Evolutionary conservation across 1,140 invertebrate species (phyloP).

Genomic region (Pseudobourletiella spinata): DNA sequence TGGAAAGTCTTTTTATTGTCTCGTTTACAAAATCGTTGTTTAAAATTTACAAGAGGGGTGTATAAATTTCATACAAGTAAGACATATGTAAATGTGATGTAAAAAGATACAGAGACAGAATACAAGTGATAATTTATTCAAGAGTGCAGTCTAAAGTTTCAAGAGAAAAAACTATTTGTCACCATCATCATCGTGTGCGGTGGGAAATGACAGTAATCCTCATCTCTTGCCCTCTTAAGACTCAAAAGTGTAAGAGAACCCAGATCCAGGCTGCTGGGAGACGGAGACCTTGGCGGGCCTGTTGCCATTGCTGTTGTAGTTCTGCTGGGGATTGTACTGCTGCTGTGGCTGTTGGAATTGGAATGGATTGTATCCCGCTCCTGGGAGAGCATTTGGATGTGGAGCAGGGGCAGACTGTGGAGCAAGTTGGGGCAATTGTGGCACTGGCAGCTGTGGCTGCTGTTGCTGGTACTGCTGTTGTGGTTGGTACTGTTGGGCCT

Average conservation of each 20-base stretch:
- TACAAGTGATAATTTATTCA: too few species aligned
- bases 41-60: too few species aligned
- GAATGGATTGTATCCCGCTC: slow-evolving; percentile 7
- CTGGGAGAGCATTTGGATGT: slow-evolving; percentile 9
- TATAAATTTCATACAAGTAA: too few species aligned
- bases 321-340: slow-evolving; percentile 3
- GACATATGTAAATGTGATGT: too few species aligned
- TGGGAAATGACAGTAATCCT: too few species aligned
- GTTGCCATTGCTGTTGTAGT: not conserved
- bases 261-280: not conserved
- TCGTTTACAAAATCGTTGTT: too few species aligned
- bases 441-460: slow-evolving; percentile 6
- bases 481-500: slow-evolving; percentile 4
- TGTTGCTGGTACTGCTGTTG: slow-evolving; percentile 10
- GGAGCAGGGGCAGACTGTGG: not conserved
- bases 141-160: too few species aligned
- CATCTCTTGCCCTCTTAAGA: too few species aligned
- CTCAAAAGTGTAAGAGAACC: not conserved
- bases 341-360: slow-evolving; percentile 24
- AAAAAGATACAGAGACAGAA: too few species aligned
- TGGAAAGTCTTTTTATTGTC: too few species aligned
- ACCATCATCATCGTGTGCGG: too few species aligned
- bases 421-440: not conserved
- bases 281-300: not conserved
- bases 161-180: too few species aligned